Conservation (phyloP, 35 echinoderm and acorn worm species). For the Hemicentrotus pulcherrimus region DNA sequence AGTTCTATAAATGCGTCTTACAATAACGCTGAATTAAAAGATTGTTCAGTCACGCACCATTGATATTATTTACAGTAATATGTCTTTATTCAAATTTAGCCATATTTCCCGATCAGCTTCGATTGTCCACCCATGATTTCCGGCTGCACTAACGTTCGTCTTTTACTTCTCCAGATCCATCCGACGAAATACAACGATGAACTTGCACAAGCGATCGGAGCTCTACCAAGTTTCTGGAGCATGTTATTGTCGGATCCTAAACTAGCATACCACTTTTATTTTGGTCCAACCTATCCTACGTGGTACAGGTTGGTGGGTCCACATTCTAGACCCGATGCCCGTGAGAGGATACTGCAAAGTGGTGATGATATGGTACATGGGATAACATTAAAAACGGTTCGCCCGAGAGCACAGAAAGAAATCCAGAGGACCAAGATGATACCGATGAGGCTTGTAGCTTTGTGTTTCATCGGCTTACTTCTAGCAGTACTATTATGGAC, state of each 20-base stretch:
- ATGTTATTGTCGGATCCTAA: conserved; percentile 51
- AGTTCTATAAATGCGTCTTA: no score
- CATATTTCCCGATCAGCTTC: neutral
- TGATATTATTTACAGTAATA: neutral
- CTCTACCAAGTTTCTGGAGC: conserved; percentile 16
- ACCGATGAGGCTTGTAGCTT: neutral
- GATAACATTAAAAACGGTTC: conserved; percentile 23
- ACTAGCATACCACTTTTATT: conserved; percentile 32
- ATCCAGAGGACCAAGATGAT: neutral
- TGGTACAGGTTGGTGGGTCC: conserved; percentile 53
- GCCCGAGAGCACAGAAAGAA: neutral
- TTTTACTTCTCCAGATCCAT: conserved; percentile 23
- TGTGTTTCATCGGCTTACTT: neutral
- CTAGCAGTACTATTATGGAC: neutral
- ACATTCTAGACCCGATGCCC: conserved; percentile 32
- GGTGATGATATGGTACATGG: conserved; percentile 27
- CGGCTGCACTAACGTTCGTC: no score
- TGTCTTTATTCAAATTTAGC: neutral
- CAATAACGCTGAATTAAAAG: no score
- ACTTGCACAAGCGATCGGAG: conserved; percentile 46
- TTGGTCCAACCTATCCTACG: conserved; percentile 3
- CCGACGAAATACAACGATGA: conserved; percentile 45
- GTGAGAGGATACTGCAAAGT: conserved; percentile 43
- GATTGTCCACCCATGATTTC: neutral
- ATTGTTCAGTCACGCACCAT: neutral